These are phyloP conservation scores for Onychorhynchus coronatus DNA, from an alignment of 2,113 vertebrate species.

Conservation along the genomic window DNA sequence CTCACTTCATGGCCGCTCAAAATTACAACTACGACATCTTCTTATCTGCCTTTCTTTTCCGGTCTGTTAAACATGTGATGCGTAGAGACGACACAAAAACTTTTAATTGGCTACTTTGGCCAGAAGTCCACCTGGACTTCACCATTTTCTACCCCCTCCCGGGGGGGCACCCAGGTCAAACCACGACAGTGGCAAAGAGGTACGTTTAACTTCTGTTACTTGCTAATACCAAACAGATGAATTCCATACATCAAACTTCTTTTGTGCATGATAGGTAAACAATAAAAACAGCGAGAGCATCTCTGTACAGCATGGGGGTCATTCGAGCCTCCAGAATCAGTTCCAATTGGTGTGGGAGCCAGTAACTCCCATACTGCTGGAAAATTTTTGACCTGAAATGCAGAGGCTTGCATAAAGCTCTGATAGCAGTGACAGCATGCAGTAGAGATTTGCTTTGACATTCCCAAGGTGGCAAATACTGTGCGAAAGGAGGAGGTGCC, in stretches of 20 bases:
- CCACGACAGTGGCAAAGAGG: background rate
- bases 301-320: background rate
- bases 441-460: background rate
- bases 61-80: too few species aligned
- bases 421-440: background rate
- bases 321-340: background rate
- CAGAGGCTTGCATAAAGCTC: background rate
- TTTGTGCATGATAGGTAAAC: background rate
- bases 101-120: too few species aligned
- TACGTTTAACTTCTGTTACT: background rate
- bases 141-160: too few species aligned
- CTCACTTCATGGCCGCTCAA: too few species aligned
- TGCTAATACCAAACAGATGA: background rate
- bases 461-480: background rate
- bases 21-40: too few species aligned
- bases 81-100: too few species aligned
- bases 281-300: background rate
- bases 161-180: too few species aligned
- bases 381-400: background rate
- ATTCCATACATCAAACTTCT: background rate
- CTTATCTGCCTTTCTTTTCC: too few species aligned
- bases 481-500: background rate
- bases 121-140: too few species aligned
- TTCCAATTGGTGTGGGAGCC: background rate
- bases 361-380: background rate